phyloP scores from a whole-genome alignment of 2,113 vertebrate species.

The Gymnogyps californianus region DNA sequence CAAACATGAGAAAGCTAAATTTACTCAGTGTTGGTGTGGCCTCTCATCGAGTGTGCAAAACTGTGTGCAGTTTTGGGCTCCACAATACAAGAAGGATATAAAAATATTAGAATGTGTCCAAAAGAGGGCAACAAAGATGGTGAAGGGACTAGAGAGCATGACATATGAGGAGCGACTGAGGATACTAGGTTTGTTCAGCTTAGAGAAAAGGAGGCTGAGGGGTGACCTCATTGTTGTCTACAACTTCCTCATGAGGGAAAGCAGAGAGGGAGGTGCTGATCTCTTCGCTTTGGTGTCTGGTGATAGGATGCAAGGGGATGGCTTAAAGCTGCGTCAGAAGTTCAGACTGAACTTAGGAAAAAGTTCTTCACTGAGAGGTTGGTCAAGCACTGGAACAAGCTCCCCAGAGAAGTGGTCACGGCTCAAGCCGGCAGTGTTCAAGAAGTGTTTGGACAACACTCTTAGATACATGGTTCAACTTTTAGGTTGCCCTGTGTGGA shows the following conservation, averaged over 20 bases:
- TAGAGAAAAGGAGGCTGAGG: neutral
- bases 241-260: neutral
- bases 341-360: neutral
- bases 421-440: neutral
- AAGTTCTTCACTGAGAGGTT: too few relatives aligned
- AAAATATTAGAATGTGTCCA: neutral
- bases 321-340: neutral
- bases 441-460: neutral
- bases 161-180: neutral
- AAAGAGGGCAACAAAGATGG: neutral
- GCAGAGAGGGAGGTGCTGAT: fast-evolving
- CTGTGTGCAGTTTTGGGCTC: neutral
- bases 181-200: neutral
- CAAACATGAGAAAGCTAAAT: neutral
- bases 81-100: neutral
- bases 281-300: neutral
- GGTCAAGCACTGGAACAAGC: too few relatives aligned
- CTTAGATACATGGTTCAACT: neutral
- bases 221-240: neutral
- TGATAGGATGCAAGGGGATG: neutral
- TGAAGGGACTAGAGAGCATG: neutral
- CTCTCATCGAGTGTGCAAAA: fast-evolving
- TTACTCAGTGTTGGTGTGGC: neutral
- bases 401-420: too few relatives aligned
- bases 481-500: neutral